phyloP scores from a whole-genome alignment of 2,888 invertebrate species.

The Leucophenga montana region DNA sequence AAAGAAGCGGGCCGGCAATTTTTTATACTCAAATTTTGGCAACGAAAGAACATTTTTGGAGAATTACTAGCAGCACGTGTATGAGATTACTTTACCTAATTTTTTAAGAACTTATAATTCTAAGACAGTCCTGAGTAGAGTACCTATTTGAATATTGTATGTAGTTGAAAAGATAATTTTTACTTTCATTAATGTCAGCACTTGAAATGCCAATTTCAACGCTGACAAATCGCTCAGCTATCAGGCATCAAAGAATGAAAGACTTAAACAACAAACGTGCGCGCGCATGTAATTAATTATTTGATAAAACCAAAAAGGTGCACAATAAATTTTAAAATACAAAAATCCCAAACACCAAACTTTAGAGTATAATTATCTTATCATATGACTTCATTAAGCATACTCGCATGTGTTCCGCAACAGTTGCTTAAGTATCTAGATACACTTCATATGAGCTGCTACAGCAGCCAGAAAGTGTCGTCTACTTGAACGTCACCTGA shows the following conservation, averaged over 20 bases:
- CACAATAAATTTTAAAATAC: not conserved
- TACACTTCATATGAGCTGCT: slow-evolving; percentile 1
- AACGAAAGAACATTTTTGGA: too few relatives aligned
- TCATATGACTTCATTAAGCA: slow-evolving; percentile 56
- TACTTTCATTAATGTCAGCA: too few relatives aligned
- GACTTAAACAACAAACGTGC: slow-evolving; percentile 24
- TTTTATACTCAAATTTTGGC: too few relatives aligned
- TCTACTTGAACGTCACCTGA: slow-evolving; percentile 28
- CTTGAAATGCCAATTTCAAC: too few relatives aligned
- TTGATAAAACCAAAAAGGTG: not conserved
- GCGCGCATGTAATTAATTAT: slow-evolving; percentile 17
- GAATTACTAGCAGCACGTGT: too few relatives aligned
- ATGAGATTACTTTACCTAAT: too few relatives aligned
- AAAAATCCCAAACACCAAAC: not conserved
- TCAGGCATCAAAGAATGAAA: slow-evolving; percentile 3
- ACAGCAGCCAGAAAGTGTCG: slow-evolving; percentile 49
- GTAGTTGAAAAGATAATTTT: too few relatives aligned
- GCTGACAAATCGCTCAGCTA: not conserved
- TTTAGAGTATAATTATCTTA: slow-evolving; percentile 46
- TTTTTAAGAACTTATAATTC: too few relatives aligned
- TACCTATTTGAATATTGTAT: too few relatives aligned
- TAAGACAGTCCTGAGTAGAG: too few relatives aligned
- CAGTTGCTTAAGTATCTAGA: not conserved
- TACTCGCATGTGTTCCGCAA: slow-evolving; percentile 43
- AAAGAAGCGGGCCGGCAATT: too few relatives aligned